Evolutionary conservation across 30 jellyfish, hydroid and myxozoan species (phyloP).

Genomic region (Chironex yamaguchii): DNA sequence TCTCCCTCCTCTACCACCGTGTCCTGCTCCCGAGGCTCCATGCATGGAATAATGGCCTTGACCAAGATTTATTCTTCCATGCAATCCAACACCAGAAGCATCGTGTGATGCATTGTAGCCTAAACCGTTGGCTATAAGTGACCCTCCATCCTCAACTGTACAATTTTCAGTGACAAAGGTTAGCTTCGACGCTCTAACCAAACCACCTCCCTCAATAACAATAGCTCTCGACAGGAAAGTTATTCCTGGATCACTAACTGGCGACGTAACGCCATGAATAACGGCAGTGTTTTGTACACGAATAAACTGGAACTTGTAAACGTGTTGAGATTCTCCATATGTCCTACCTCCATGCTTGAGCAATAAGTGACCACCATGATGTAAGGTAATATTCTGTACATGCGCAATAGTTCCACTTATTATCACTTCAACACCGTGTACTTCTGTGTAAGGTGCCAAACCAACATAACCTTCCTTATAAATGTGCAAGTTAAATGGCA

Average conservation of each 20-base stretch:
- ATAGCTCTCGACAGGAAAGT: conserved; percentile 38
- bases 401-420: conserved; percentile 67
- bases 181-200: conserved; percentile 60
- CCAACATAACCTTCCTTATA: conserved; percentile 71
- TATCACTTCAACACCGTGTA: conserved; percentile 63
- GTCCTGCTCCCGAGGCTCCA: conserved; percentile 78
- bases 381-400: conserved; percentile 62
- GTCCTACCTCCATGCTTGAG: conserved; percentile 76
- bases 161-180: conserved; percentile 69
- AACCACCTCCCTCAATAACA: conserved; percentile 71
- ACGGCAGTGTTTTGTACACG: conserved; percentile 73
- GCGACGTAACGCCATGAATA: conserved; percentile 66
- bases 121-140: conserved; percentile 60
- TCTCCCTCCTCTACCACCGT: conserved; percentile 78
- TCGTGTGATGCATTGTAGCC: conserved; percentile 77
- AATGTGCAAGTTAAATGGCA: conserved; percentile 61
- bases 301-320: conserved; percentile 48
- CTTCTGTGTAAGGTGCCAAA: conserved; percentile 67
- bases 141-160: conserved; percentile 68
- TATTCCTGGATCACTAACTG: conserved; percentile 72
- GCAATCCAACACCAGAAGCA: conserved; percentile 48
- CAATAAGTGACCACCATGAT: conserved; percentile 66
- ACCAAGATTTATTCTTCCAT: conserved; percentile 61
- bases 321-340: conserved; percentile 21
- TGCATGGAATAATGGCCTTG: conserved; percentile 56